A percentile compares a stretch with the other conserved stretches of the same genome.
These are phyloP conservation scores for Merops nubicus DNA, from an alignment of 2,113 vertebrate species.

Conservation along the genomic window DNA sequence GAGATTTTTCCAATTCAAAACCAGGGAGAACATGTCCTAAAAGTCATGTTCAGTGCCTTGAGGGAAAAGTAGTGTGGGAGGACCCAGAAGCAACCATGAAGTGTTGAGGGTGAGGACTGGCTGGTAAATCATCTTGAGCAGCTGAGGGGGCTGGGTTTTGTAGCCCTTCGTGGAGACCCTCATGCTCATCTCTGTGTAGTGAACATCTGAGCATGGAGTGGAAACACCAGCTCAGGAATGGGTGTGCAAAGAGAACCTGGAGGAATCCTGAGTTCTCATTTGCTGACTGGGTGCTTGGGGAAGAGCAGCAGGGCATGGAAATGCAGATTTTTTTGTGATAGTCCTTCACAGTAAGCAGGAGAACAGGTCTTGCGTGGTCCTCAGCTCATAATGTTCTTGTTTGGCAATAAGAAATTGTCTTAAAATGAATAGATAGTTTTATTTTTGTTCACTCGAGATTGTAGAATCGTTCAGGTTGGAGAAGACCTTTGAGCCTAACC, in stretches of 20 bases:
- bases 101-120: background rate
- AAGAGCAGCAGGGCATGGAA: background rate
- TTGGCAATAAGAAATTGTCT: background rate
- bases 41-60: rapidly evolving
- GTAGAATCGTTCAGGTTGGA: too few relatives aligned
- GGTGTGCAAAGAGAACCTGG: rapidly evolving
- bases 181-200: rapidly evolving
- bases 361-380: background rate
- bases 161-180: background rate
- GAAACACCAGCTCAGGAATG: background rate
- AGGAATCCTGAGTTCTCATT: background rate
- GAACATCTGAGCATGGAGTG: too few relatives aligned
- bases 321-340: background rate
- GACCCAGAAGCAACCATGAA: background rate
- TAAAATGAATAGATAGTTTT: background rate
- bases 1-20: background rate
- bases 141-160: background rate
- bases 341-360: background rate
- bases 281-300: background rate
- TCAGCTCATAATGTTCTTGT: background rate
- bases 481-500: too few relatives aligned
- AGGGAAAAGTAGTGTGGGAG: background rate
- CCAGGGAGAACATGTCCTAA: too few relatives aligned
- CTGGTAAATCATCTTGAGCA: background rate
- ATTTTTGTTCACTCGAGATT: background rate